Percentiles rank a stretch among this genome's conserved stretches.
Evolutionary conservation across 1,140 invertebrate genomes (phyloP).

Genomic region (Drosophila virilis): DNA sequence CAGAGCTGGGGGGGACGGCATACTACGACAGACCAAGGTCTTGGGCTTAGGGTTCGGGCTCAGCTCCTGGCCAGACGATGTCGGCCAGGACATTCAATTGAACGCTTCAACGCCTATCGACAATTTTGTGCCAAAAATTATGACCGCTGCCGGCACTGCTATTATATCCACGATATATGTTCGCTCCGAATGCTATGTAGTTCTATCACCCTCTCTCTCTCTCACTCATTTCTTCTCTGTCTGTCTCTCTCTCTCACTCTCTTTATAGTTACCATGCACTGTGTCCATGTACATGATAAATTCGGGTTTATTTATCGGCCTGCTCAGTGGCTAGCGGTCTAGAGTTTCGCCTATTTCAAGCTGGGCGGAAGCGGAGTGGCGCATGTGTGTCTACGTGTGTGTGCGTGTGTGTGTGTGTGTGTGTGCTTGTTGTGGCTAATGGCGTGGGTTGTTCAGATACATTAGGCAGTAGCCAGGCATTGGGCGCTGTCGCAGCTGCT

Average conservation of each 20-base stretch:
- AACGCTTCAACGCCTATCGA: conserved; percentile 82
- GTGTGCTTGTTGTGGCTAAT: conserved; percentile 58
- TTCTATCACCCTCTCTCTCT: neutral
- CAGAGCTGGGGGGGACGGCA: neutral
- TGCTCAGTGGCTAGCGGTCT: conserved; percentile 47
- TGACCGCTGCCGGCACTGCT: conserved; percentile 66
- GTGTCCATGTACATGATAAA: conserved; percentile 73
- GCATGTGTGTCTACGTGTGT: neutral
- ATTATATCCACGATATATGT: conserved; percentile 80
- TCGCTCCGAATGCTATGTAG: conserved; percentile 14
- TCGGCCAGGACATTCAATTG: conserved; percentile 73
- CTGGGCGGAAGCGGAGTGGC: conserved; percentile 14
- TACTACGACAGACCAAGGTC: neutral
- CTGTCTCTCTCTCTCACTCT: neutral
- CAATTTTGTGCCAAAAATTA: conserved; percentile 81
- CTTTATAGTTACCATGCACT: neutral
- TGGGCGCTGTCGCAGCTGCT: conserved; percentile 61
- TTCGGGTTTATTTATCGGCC: conserved; percentile 77
- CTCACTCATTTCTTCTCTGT: neutral
- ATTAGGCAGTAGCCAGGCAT: conserved; percentile 43
- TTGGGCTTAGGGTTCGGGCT: conserved; percentile 1
- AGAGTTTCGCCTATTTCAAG: conserved; percentile 69
- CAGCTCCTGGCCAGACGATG: conserved; percentile 34
- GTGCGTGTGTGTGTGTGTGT: conserved; percentile 25
- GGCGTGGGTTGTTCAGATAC: conserved; percentile 64